Percentiles rank a stretch among this genome's conserved stretches.
These are phyloP conservation scores for Parascotia fuliginaria DNA, from an alignment of 2,888 invertebrate species.

Conservation along the genomic window DNA sequence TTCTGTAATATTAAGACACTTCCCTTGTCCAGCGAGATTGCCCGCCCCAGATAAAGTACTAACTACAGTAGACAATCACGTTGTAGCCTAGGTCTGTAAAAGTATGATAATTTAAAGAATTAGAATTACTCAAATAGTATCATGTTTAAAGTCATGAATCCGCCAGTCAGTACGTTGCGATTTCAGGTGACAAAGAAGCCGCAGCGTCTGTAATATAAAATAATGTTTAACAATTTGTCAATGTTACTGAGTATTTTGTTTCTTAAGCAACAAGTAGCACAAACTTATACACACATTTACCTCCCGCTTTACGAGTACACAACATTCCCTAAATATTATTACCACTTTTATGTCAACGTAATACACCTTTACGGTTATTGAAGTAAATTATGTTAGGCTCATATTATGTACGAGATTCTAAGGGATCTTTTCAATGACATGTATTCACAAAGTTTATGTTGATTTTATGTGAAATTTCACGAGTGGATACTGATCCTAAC, in stretches of 20 bases:
- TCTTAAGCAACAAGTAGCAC: background rate
- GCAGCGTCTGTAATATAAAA: too few species aligned
- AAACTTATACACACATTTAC: background rate
- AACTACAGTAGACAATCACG: too few species aligned
- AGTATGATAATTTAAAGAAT: too few species aligned
- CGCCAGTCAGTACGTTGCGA: too few species aligned
- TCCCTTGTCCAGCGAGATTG: too few species aligned
- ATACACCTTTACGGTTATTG: background rate
- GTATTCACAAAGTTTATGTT: conserved; percentile 1
- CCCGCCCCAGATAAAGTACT: too few species aligned
- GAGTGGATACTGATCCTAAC: conserved; percentile 2
- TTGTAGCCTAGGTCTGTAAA: too few species aligned
- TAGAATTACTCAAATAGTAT: too few species aligned
- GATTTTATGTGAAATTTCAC: background rate
- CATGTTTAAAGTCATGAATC: too few species aligned
- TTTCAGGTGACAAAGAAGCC: too few species aligned
- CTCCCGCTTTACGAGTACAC: background rate
- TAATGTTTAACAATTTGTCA: background rate
- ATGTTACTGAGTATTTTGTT: background rate
- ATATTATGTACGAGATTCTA: conserved; percentile 3
- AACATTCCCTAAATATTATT: conserved; percentile 2
- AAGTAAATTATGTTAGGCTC: background rate
- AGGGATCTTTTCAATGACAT: conserved; percentile 4
- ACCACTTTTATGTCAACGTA: conserved; percentile 1
- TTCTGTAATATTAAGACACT: too few species aligned